phyloP scores from a whole-genome alignment of 1,140 invertebrate species.

The Cotesia vestalis region DNA sequence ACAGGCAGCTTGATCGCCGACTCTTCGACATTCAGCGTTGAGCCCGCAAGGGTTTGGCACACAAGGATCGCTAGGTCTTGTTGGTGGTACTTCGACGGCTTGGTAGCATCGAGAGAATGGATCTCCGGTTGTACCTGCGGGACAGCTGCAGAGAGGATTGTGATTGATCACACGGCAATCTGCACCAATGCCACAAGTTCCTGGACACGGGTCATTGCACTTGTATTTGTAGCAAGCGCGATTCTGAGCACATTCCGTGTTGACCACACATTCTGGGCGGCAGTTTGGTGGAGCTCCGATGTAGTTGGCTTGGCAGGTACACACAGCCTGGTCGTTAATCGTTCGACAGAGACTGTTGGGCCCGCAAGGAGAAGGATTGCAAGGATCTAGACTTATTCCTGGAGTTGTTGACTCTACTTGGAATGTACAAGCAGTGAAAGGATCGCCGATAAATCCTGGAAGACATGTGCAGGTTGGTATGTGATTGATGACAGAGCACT shows the following conservation, averaged over 20 bases:
- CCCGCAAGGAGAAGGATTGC: slow-evolving; percentile 68
- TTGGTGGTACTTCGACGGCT: slow-evolving; percentile 46
- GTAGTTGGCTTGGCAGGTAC: slow-evolving; percentile 68
- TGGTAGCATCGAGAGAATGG: slow-evolving; percentile 71
- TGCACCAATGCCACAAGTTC: slow-evolving; percentile 80
- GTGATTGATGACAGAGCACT: slow-evolving; percentile 72
- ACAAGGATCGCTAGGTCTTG: slow-evolving; percentile 58
- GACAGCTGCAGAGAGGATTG: slow-evolving; percentile 78
- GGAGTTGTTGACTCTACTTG: slow-evolving; percentile 45
- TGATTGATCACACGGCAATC: slow-evolving; percentile 81
- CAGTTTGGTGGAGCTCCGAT: slow-evolving; percentile 75
- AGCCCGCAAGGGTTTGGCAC: slow-evolving; percentile 67
- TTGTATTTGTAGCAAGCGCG: slow-evolving; percentile 80
- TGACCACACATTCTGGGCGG: slow-evolving; percentile 79
- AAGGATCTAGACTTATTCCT: slow-evolving; percentile 57
- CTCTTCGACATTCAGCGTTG: slow-evolving; percentile 65
- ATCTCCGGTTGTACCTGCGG: slow-evolving; percentile 74
- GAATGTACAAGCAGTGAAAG: slow-evolving; percentile 66
- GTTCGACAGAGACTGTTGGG: slow-evolving; percentile 68
- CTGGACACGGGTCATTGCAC: slow-evolving; percentile 81
- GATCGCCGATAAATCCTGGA: slow-evolving; percentile 69
- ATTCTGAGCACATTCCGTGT: slow-evolving; percentile 82
- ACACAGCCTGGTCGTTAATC: slow-evolving; percentile 65
- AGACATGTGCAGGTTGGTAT: slow-evolving; percentile 73
- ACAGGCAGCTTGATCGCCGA: slow-evolving; percentile 68